Base-by-base conservation (phyloP, 2,797 vertebrate genomes). In the Pygocentrus nattereri region DNA sequence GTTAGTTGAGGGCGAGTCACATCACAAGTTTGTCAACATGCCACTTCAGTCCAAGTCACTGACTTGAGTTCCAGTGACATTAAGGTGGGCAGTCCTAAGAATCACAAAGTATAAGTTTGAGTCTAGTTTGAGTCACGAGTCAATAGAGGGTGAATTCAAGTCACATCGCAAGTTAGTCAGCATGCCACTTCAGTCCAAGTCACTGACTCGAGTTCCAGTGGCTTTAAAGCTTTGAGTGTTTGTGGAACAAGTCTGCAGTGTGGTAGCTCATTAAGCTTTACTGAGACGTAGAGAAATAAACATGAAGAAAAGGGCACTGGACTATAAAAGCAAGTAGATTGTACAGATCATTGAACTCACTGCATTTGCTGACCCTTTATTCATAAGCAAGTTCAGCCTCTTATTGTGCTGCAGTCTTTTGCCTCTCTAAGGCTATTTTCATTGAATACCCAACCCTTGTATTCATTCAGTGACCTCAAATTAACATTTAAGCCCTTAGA, bases 391-490 rank as follows among this genome's bases (percentile, higher is more conserved):
- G 41, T 73, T 11, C 11, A 10, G 78, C 4, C 30, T 31, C 18
- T 54, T 54, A 54, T 19, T 54, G 49, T 38, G 64, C 31, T 41
- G 64, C 64, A 41, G 5, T 21, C 25, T n/a, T 80, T 52, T 67
- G 38, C 59, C 44, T 62, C 67, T 77, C 44, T 4, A 2, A 16
- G 74, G 65, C 74, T 71, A 27, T 77, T 76, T 70, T 52, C 30
- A 70, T 52, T 52, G 47, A 23, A 62, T 70, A 27, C 15, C 58
- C 25, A 44, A 58, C 67, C 67, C 30, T 38, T 54, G 44, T 76
- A 21, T 76, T 82, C 67, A 76, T 76, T 50, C 80, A 54, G 56
- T 77, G 80, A 82, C 80, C 74, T 77, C 23, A 52, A 52, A 71
- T 82, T 77, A 76, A 82, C 80, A 71, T 62, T 58, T 50, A 70